Conservation (phyloP, 1,140 invertebrate species). For the Drosophila oshimai region DNA sequence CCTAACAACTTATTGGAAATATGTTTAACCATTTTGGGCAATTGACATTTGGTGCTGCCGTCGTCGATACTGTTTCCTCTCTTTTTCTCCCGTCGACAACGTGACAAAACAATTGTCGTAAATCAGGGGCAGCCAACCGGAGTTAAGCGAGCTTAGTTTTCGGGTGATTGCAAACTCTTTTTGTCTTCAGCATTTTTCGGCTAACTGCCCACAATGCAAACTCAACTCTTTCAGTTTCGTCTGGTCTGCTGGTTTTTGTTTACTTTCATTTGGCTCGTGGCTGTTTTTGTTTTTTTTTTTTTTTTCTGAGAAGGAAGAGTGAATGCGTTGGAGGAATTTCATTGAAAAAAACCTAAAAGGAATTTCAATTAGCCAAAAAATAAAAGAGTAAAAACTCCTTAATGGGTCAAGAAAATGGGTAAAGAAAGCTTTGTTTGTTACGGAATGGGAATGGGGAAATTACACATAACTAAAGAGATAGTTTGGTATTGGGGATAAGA, state of each 20-base stretch:
- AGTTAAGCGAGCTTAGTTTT: constrained; percentile 13
- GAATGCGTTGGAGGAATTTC: constrained; percentile 39
- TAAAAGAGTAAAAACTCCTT: background rate
- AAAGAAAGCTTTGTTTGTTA: constrained; percentile 4
- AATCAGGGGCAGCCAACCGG: constrained; percentile 59
- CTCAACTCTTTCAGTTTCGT: constrained; percentile 11
- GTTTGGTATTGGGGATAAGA: no score
- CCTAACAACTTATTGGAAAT: constrained; percentile 77
- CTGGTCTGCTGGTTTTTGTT: constrained; percentile 45
- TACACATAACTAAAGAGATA: background rate
- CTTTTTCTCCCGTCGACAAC: constrained; percentile 35
- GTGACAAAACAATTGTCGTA: constrained; percentile 79
- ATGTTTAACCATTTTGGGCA: constrained; percentile 75
- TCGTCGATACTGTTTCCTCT: background rate
- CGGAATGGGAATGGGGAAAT: background rate
- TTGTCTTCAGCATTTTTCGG: constrained; percentile 37
- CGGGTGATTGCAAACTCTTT: constrained; percentile 37
- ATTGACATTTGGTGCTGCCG: constrained; percentile 69
- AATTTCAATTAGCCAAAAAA: constrained; percentile 52
- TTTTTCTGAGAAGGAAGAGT: constrained; percentile 10
- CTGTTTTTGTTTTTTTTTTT: constrained; percentile 7
- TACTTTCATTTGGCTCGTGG: constrained; percentile 77
- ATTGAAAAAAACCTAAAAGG: constrained; percentile 21
- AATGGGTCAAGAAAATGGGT: constrained; percentile 6
- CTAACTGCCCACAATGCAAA: constrained; percentile 56